These are phyloP conservation scores for Galagoides demidoff DNA, from an alignment of 2,797 vertebrate genomes.

Conservation along the genomic window DNA sequence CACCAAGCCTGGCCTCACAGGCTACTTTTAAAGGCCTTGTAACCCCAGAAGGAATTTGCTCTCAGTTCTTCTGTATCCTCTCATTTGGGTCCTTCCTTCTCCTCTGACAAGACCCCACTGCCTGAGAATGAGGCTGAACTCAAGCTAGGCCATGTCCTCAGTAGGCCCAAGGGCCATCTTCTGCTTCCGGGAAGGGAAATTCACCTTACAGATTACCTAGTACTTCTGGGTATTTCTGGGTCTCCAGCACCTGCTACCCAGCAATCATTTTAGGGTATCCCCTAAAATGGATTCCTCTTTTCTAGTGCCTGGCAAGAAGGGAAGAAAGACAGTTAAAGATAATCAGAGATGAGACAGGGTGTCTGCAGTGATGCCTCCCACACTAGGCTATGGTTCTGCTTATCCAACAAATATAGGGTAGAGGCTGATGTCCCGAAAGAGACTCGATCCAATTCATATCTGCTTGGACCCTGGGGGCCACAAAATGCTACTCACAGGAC, in stretches of 20 bases:
- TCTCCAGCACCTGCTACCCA: not conserved
- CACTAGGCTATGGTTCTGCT: not conserved
- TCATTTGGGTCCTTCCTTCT: not conserved
- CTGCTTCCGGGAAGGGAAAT: not conserved
- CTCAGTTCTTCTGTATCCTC: not conserved
- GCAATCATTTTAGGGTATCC: not conserved
- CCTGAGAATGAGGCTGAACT: not conserved
- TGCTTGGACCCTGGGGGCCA: not conserved
- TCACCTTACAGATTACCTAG: not conserved
- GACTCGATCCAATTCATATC: not conserved
- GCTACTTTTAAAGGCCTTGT: not conserved
- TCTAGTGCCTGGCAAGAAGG: not conserved
- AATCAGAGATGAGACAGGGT: not conserved
- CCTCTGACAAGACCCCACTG: not conserved
- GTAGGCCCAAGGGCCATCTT: not conserved
- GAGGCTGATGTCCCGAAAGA: not conserved
- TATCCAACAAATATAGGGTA: accelerated
- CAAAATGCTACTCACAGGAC: not conserved
- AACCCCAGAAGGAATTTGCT: no score
- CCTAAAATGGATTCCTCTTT: not conserved
- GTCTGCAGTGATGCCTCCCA: not conserved
- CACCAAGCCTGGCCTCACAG: no score
- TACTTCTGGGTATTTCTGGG: not conserved
- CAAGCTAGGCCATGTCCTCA: not conserved
- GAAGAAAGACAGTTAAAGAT: not conserved